These are phyloP conservation scores for Mormyrus iriodes DNA, from an alignment of 2,113 vertebrate species.

Conservation along the genomic window DNA sequence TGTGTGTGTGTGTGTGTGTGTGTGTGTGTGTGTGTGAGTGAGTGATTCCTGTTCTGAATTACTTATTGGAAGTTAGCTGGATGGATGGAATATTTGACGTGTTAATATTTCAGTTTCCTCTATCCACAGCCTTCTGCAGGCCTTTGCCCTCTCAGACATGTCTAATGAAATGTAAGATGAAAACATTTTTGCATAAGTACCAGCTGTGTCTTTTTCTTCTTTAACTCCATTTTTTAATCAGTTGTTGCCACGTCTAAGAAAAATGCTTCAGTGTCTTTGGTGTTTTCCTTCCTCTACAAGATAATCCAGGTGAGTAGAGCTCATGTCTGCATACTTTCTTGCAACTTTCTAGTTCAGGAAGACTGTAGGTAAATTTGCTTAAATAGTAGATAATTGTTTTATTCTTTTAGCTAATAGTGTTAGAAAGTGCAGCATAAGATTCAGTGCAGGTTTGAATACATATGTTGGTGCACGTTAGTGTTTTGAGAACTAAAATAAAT, in stretches of 20 bases:
- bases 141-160: background rate
- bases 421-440: background rate
- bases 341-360: background rate
- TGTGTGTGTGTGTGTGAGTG: background rate
- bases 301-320: conserved; percentile 82
- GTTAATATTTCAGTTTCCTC: background rate
- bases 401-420: background rate
- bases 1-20: no score
- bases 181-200: background rate
- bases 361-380: background rate
- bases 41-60: background rate
- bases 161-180: background rate
- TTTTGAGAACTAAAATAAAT: background rate
- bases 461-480: background rate
- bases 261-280: conserved; percentile 90
- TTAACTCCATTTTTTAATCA: conserved; percentile 38
- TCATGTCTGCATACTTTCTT: background rate
- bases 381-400: background rate
- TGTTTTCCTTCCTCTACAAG: conserved; percentile 97
- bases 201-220: background rate
- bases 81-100: background rate
- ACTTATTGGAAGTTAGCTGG: background rate
- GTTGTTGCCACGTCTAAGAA: conserved; percentile 98
- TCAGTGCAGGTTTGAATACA: background rate
- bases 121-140: background rate